A percentile compares a stretch with the other conserved stretches of the same genome.
phyloP scores from a whole-genome alignment of 2,888 invertebrate species.

The Melipona bicolor region DNA sequence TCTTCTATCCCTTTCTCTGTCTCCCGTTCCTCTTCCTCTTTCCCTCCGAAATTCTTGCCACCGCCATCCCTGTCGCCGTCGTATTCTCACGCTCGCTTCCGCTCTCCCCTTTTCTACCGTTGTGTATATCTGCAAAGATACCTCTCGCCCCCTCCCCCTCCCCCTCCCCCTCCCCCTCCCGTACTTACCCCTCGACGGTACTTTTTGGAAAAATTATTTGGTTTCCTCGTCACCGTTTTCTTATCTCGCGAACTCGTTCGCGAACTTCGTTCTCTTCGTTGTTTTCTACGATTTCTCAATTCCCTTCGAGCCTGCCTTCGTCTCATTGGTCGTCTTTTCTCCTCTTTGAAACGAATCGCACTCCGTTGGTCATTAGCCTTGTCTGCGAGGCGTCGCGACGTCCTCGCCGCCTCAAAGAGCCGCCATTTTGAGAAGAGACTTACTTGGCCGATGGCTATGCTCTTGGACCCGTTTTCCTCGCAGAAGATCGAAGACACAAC shows the following conservation, averaged over 20 bases:
- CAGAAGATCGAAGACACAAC: constrained; percentile 22
- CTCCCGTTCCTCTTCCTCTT: constrained; percentile 38
- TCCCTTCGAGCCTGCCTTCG: no score
- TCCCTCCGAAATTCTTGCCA: constrained; percentile 49
- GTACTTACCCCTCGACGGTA: neutral
- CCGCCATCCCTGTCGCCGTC: constrained; percentile 8
- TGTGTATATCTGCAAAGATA: constrained; percentile 33
- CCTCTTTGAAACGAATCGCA: neutral
- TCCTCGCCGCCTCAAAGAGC: constrained; percentile 68
- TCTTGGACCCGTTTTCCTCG: constrained; percentile 16
- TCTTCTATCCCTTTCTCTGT: constrained; percentile 43
- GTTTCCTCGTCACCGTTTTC: constrained; percentile 8
- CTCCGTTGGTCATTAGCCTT: neutral
- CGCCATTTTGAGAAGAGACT: constrained; percentile 76
- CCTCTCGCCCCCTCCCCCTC: neutral
- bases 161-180: neutral
- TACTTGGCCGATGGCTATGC: constrained; percentile 48
- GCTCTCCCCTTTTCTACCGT: constrained; percentile 40
- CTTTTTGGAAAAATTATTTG: constrained; percentile 46
- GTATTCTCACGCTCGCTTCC: constrained; percentile 54
- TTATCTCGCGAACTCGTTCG: neutral
- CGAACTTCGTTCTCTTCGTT: neutral
- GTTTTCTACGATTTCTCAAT: neutral
- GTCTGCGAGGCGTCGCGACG: neutral
- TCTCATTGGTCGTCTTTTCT: neutral